Percentiles rank a stretch among this genome's conserved stretches.
Conservation (phyloP, 2,797 vertebrate species). For the Apodemus agrarius region DNA sequence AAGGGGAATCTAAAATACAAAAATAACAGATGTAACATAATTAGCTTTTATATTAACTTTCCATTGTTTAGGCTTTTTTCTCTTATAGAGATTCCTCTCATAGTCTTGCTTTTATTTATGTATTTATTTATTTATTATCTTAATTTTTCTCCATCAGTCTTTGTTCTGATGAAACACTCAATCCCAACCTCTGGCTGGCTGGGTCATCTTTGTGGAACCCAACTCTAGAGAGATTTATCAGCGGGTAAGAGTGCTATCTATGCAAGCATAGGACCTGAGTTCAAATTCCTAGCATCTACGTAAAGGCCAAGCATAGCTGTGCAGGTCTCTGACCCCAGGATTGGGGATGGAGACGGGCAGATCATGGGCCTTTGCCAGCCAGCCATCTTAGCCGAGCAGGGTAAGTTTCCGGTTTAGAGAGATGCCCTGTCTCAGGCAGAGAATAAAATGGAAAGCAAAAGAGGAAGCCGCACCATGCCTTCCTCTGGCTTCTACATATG, state of each 20-base stretch:
- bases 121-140: no score
- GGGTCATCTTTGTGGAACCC: not conserved
- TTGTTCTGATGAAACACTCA: not conserved
- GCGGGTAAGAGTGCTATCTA: no score
- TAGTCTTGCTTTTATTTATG: not conserved
- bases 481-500: not conserved
- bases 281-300: not conserved
- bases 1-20: not conserved
- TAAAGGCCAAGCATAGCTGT: not conserved
- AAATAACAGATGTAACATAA: not conserved
- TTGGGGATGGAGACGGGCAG: not conserved
- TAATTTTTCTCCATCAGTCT: no score
- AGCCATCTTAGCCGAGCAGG: not conserved
- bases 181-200: not conserved
- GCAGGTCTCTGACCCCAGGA: not conserved
- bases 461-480: not conserved
- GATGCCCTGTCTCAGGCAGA: not conserved
- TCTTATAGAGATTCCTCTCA: not conserved
- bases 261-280: no score
- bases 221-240: not conserved
- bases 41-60: not conserved
- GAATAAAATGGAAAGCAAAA: not conserved
- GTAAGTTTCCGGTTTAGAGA: not conserved
- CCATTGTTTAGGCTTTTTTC: not conserved
- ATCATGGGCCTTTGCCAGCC: no score